These are phyloP conservation scores for Zaprionus obscuricornis DNA, from an alignment of 2,888 invertebrate genomes.

Conservation along the genomic window DNA sequence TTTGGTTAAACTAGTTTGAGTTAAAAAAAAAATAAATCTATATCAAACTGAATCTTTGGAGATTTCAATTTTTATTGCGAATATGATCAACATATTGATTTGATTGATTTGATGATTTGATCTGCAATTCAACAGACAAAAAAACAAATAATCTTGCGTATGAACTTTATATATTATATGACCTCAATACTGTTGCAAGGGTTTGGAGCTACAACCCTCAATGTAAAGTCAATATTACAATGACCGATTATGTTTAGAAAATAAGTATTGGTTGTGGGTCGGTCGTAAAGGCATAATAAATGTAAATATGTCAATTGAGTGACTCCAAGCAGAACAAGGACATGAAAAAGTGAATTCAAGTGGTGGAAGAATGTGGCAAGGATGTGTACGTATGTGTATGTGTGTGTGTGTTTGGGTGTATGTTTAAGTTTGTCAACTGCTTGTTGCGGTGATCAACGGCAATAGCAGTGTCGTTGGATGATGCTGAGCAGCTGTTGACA, in stretches of 20 bases:
- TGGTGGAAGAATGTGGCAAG: background rate
- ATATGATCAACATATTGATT: no score
- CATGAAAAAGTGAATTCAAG: no score
- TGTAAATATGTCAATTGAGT: slow-evolving; percentile 55
- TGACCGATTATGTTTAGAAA: slow-evolving; percentile 45
- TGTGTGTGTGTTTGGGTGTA: background rate
- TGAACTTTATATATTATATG: background rate
- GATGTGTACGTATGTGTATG: background rate
- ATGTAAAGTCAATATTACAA: slow-evolving; percentile 35
- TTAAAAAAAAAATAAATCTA: no score
- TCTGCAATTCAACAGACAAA: no score
- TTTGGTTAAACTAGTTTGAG: no score
- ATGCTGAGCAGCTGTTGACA: slow-evolving; percentile 60
- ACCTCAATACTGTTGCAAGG: slow-evolving; percentile 17
- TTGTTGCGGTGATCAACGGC: slow-evolving; percentile 53
- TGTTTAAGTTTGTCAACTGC: slow-evolving; percentile 15
- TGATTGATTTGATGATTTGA: no score
- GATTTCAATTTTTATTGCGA: no score
- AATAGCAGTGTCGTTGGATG: slow-evolving; percentile 2
- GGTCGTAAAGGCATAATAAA: slow-evolving; percentile 38
- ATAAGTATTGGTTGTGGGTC: slow-evolving; percentile 15
- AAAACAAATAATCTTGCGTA: background rate
- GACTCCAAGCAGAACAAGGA: slow-evolving; percentile 21
- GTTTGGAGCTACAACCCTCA: background rate
- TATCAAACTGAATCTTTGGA: no score